Evolutionary conservation across 2,888 invertebrate genomes (phyloP).

Genomic region (Volucella inanis): DNA sequence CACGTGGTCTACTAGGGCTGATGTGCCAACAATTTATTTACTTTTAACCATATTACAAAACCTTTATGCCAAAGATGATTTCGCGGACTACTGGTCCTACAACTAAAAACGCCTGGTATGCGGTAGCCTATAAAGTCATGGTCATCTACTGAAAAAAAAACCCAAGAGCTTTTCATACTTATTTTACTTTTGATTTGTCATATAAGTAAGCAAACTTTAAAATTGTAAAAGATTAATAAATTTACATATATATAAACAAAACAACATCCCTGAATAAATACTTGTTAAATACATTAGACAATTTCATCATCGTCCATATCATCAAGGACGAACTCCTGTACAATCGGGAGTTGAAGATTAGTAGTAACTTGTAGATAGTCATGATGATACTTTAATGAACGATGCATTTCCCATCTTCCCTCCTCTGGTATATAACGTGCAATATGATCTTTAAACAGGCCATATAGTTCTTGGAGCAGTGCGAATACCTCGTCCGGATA

Average conservation of each 20-base stretch:
- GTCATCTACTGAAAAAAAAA: too few relatives aligned
- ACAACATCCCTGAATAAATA: constrained; percentile 5
- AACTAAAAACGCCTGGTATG: too few relatives aligned
- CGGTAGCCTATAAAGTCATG: too few relatives aligned
- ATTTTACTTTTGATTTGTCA: too few relatives aligned
- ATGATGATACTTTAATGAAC: constrained; percentile 46
- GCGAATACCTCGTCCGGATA: constrained; percentile 68
- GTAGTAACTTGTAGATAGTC: constrained; percentile 52
- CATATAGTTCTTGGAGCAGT: constrained; percentile 48
- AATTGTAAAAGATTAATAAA: neutral
- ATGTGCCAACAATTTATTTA: too few relatives aligned
- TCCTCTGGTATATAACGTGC: constrained; percentile 41
- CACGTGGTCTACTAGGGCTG: too few relatives aligned
- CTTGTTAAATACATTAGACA: constrained; percentile 3
- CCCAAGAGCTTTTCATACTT: too few relatives aligned
- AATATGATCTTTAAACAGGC: constrained; percentile 67
- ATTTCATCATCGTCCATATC: constrained; percentile 17
- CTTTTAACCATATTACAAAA: too few relatives aligned
- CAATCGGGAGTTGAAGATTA: constrained; percentile 23
- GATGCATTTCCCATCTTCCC: constrained; percentile 62
- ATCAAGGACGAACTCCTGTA: constrained; percentile 4
- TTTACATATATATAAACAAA: constrained; percentile 14
- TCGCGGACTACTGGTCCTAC: too few relatives aligned
- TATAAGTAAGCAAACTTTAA: constrained; percentile 17
- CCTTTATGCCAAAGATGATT: too few relatives aligned